Base-by-base conservation (phyloP, 2,888 invertebrate genomes). In the Brachyptera putata region DNA sequence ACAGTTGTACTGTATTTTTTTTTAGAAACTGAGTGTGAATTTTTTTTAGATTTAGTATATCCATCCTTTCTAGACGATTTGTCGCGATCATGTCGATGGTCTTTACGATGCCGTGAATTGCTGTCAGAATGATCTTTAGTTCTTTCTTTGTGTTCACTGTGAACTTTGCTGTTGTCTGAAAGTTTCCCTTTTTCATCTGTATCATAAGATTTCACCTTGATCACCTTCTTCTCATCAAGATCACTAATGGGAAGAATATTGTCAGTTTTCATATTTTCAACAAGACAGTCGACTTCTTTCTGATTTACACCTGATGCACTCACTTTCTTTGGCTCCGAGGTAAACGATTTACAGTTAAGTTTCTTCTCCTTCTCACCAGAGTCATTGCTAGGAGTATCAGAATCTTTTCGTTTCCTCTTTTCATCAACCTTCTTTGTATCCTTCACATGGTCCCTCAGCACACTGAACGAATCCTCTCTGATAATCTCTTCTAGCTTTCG, bases 41-140 rank as follows among this genome's bases (percentile, higher is more conserved):
- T n/a, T n/a, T n/a, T n/a, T n/a, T n/a, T n/a, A n/a, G n/a, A n/a
- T 41, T 41, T 41, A 13, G 41, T 7, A 21, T 41, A 3, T 18
- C 18, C 16, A 7, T 16, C 16, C 41, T 41, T 41, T 18, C 41
- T 41, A n/a, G 34, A 30, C 36, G 37, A 34, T 25, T 56, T 64
- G 5, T 62, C 63, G 25, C 26, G 50, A 26, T 58, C 62, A 50
- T 62, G 60, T 36, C 56, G 60, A 22, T 57, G 57, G 11, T 64
- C 64, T 30, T 58, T 61, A 25, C 56, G 37, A 34, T 56, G 53
- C 5, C 53, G n/a, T 11, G 41, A 46, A 30, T 30, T 41, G 16
- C 21, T 43, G 22, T 63, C 63, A 26, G 48, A 16, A 41, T 48
- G 24, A 5, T 61, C 61, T 53, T 61, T 61, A 18, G 25, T 36